Evolutionary conservation across 2,113 vertebrate species (phyloP), one percentile per base, ranked within the genome.

Genomic region (Oxyruncus cristatus): DNA sequence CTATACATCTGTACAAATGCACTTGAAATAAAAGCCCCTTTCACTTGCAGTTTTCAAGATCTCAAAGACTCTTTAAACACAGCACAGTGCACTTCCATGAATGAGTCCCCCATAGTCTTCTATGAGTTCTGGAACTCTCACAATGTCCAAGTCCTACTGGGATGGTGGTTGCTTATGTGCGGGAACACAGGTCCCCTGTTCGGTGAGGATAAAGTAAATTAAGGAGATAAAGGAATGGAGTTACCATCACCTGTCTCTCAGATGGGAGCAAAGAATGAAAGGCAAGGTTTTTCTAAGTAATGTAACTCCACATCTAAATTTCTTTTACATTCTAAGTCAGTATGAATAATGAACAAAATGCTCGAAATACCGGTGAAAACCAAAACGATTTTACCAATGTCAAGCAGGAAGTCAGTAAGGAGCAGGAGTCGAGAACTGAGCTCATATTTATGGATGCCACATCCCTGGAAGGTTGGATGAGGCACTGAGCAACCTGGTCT

Each of bases 101-200:
- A 41, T 8, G 7, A 88, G 58, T 23, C 5, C 21, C 12, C 47
- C 23, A 28, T 1, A 52, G 7, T 8, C 17, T 41, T 55, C 52
- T 22, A 1, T 1, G 4, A 56, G 15, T 22, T 65, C 35, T 46
- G 26, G 18, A 82, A 76, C 27, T 35, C 61, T 39, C 46, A 47
- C 27, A 35, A 39, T 30, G 27, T 24, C 33, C 37, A 30, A 65
- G 49, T 21, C 8, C 30, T 32, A 24, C 17, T 47, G 23, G 28
- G 26, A 63, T 4, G 1, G 26, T n/a, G 26, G 14, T 1, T 49
- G 39, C 4, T 61, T 62, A 53, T 0, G 4, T 59, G 12, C 41
- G 70, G n/a, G 21, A 89, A 6, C 6, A 3, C 33, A 77, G 22
- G 9, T 66, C 2, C 8, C 24, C 32, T 44, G 13, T 35, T 37